A percentile compares a stretch with the other conserved stretches of the same genome.
These are phyloP conservation scores for Thalpophila matura DNA, from an alignment of 2,888 invertebrate genomes.

Conservation along the genomic window DNA sequence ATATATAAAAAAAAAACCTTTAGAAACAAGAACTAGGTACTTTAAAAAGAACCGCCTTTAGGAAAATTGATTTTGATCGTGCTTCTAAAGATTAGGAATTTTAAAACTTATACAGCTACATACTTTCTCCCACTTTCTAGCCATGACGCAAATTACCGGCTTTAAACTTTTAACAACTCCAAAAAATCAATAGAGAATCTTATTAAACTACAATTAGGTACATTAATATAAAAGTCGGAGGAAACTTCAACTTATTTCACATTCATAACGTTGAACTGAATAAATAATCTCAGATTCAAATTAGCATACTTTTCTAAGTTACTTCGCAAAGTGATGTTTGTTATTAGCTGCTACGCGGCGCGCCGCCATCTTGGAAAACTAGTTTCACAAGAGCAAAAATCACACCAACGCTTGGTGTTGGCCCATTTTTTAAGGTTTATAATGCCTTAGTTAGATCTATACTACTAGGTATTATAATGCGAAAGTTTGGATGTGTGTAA, in stretches of 20 bases:
- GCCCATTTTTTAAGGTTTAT: no score
- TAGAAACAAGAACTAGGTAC: no score
- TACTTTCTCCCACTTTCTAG: neutral
- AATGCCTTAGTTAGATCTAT: no score
- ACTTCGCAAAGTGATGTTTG: constrained; percentile 19
- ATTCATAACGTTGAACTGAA: constrained; percentile 42
- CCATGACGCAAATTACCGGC: constrained; percentile 22
- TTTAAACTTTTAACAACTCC: constrained; percentile 41
- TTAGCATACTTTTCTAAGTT: constrained; percentile 39
- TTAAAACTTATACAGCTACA: neutral
- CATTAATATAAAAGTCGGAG: constrained; percentile 32
- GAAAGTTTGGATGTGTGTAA: no score
- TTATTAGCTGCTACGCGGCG: neutral
- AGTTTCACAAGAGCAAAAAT: no score
- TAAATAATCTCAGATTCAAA: constrained; percentile 31
- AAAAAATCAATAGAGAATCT: constrained; percentile 32
- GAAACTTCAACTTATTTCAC: constrained; percentile 28
- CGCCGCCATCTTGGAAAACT: constrained; percentile 13
- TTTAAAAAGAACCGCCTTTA: no score
- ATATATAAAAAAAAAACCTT: no score
- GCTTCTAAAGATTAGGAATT: no score
- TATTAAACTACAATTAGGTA: constrained; percentile 55
- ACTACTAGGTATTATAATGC: no score
- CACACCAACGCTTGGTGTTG: no score
- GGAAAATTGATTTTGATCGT: no score